Evolutionary conservation across 2,113 vertebrate genomes (phyloP).

Genomic region (Apteryx owenii): DNA sequence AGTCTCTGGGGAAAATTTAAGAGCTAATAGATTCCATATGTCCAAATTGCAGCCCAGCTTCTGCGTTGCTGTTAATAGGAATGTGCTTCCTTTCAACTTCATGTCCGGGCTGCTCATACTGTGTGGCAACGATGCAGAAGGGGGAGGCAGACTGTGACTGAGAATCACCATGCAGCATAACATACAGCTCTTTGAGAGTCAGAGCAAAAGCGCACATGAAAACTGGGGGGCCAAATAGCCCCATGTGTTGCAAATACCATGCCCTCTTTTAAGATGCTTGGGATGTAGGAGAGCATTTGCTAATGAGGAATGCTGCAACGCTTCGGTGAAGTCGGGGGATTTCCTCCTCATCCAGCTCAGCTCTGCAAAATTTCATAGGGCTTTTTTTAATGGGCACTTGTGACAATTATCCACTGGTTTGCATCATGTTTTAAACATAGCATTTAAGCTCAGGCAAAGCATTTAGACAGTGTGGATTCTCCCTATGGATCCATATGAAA

Average conservation of each 20-base stretch:
- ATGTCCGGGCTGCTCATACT: fast-evolving
- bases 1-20: neutral
- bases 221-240: neutral
- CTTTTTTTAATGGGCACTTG: neutral
- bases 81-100: neutral
- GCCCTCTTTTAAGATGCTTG: neutral
- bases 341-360: neutral
- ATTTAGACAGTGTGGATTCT: neutral
- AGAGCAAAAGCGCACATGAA: neutral
- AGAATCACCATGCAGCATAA: neutral
- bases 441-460: fast-evolving
- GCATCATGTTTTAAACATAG: neutral
- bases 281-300: neutral
- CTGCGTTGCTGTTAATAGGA: neutral
- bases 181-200: neutral
- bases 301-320: neutral
- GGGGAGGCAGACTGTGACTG: neutral
- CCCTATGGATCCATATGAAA: neutral
- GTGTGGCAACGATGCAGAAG: neutral
- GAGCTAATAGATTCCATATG: neutral
- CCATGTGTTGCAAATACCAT: neutral
- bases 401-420: neutral
- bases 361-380: neutral
- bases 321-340: neutral
- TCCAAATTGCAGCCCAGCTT: neutral